phyloP scores from a whole-genome alignment of 2,113 vertebrate genomes.

The Emydura subglobosa region DNA sequence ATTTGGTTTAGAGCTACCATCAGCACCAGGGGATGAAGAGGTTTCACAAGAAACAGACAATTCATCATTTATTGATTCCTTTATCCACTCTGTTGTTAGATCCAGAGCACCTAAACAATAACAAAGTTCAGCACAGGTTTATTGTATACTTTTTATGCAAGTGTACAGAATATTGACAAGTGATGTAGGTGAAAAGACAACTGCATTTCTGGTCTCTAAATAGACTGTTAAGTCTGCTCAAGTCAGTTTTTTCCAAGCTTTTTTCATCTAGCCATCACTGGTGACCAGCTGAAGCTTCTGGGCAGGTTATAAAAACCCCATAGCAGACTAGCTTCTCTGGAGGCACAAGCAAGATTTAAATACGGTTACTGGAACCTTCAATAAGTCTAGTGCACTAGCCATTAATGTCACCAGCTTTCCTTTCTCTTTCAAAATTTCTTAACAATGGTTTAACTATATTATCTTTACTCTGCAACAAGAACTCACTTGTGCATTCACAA shows the following conservation, averaged over 20 bases:
- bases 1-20: conserved; percentile 68
- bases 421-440: background rate
- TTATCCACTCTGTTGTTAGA: conserved; percentile 91
- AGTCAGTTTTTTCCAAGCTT: fast-evolving
- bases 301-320: background rate
- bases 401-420: background rate
- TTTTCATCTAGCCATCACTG: background rate
- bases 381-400: background rate
- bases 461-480: background rate
- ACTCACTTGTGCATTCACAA: background rate
- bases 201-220: background rate
- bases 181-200: background rate
- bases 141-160: background rate
- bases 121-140: conserved; percentile 8
- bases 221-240: background rate
- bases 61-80: conserved; percentile 86
- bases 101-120: conserved; percentile 85
- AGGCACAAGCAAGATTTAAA: background rate
- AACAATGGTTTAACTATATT: background rate
- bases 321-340: background rate
- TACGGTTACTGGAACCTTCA: background rate
- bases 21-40: conserved; percentile 65
- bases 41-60: conserved; percentile 65
- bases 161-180: background rate
- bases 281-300: background rate